phyloP scores from a whole-genome alignment of 2,113 vertebrate genomes.

The Rhodinocichla rosea region DNA sequence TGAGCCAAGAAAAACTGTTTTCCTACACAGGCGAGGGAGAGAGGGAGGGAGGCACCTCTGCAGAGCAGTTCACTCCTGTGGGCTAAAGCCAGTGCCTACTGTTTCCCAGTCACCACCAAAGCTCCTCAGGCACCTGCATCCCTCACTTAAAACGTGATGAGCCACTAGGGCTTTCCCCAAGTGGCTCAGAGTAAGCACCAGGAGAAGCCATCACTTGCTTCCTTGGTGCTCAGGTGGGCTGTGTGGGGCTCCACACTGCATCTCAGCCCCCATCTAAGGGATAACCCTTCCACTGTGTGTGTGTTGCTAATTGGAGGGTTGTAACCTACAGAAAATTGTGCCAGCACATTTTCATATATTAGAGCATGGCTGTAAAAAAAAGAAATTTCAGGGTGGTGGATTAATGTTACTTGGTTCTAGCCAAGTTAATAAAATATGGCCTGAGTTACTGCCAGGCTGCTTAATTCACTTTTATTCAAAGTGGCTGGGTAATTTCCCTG shows the following conservation, averaged over 20 bases:
- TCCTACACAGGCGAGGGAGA: background rate
- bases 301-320: background rate
- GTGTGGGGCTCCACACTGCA: rapidly evolving
- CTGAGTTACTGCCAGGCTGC: slow-evolving; percentile 51
- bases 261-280: background rate
- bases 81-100: background rate
- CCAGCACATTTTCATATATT: slow-evolving; percentile 14
- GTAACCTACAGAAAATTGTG: background rate
- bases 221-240: background rate
- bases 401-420: slow-evolving; percentile 9
- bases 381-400: slow-evolving; percentile 7
- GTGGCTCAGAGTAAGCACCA: rapidly evolving
- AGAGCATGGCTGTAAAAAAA: slow-evolving; percentile 22
- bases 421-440: slow-evolving; percentile 60
- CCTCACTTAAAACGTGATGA: background rate
- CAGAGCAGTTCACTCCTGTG: background rate
- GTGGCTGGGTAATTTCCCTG: slow-evolving; percentile 39
- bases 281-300: rapidly evolving
- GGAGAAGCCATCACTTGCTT: background rate
- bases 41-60: background rate
- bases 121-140: background rate
- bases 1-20: background rate
- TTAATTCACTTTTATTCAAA: slow-evolving; percentile 57
- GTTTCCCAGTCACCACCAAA: background rate
- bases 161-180: background rate